phyloP scores from a whole-genome alignment of 2,113 vertebrate species.

The Pyrgilauda ruficollis region DNA sequence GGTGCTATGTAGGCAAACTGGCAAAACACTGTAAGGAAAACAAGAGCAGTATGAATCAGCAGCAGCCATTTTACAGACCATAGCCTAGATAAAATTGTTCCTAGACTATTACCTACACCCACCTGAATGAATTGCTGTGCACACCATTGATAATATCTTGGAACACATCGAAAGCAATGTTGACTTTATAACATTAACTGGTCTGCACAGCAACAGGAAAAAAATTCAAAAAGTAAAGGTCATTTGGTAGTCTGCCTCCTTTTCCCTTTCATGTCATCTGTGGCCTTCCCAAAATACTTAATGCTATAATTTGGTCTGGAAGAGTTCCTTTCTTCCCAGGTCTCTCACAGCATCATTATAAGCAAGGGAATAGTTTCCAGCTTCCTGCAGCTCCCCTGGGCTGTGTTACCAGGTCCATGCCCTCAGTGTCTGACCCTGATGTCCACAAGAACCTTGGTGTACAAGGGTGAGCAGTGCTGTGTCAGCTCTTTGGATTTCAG shows the following conservation, averaged over 20 bases:
- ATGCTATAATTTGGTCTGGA: not conserved
- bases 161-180: not conserved
- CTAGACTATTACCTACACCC: not conserved
- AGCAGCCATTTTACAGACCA: not conserved
- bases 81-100: not conserved
- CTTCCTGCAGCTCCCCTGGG: not conserved
- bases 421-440: not conserved
- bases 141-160: not conserved
- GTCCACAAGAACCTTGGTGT: not conserved
- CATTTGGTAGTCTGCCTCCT: not conserved
- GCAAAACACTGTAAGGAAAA: not conserved
- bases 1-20: not conserved
- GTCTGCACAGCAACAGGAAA: not conserved
- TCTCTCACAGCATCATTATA: not conserved
- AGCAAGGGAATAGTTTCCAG: not conserved
- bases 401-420: not conserved
- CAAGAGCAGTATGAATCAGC: not conserved
- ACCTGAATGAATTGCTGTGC: not conserved
- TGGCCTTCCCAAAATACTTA: not conserved
- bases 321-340: not conserved
- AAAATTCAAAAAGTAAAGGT: not conserved
- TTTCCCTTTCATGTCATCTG: not conserved
- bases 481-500: slow-evolving; percentile 35
- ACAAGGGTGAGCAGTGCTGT: not conserved
- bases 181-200: not conserved